These are phyloP conservation scores for Trichosurus vulpecula DNA, from an alignment of 2,797 vertebrate genomes.

Conservation along the genomic window DNA sequence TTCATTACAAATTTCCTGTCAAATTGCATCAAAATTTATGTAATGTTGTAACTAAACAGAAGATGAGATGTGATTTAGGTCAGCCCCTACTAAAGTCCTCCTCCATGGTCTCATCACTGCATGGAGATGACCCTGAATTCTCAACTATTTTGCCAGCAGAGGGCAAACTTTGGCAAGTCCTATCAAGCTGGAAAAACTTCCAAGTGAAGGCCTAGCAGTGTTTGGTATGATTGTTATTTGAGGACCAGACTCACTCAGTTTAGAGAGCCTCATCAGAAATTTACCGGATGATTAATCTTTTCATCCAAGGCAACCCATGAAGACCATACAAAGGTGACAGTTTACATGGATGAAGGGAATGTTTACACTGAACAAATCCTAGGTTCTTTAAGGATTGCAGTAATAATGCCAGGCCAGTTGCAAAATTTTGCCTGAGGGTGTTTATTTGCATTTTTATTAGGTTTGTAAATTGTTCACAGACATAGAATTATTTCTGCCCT, in stretches of 20 bases:
- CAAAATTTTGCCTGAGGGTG: neutral
- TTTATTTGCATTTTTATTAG: neutral
- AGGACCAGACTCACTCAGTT: neutral
- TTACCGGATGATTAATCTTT: neutral
- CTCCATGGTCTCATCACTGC: neutral
- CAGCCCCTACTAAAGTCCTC: neutral
- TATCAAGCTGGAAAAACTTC: neutral
- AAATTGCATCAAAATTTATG: conserved; percentile 16
- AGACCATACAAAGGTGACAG: neutral
- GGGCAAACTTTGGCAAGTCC: neutral
- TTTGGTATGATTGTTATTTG: neutral
- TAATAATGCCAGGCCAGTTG: neutral
- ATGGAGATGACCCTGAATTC: neutral
- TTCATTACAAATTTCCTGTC: conserved; percentile 3
- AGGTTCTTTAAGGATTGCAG: neutral
- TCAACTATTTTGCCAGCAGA: neutral
- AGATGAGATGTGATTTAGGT: neutral
- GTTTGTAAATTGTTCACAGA: neutral
- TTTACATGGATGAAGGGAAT: neutral
- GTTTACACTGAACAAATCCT: neutral
- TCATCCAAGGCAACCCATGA: neutral
- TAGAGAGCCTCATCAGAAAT: neutral
- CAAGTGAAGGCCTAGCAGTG: neutral
- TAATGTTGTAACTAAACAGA: neutral
- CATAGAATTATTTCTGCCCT: neutral